Evolutionary conservation across 1,140 invertebrate genomes (phyloP), one percentile per base, ranked within the genome.

Genomic region (Ganaspis sp.): DNA sequence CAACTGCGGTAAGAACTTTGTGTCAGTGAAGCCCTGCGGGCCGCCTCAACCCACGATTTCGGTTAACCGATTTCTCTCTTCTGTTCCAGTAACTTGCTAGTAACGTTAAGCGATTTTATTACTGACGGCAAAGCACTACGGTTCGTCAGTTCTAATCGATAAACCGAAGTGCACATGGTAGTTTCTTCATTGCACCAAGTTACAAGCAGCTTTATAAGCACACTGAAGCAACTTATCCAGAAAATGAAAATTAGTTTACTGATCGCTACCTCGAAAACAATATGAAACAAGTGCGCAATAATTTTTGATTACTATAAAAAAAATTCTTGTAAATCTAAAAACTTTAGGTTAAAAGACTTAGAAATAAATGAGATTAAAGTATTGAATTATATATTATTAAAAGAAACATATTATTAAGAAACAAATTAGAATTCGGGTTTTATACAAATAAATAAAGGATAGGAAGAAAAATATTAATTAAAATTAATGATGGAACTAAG

Each of bases 101-200:
- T 29, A 64, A 64, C 58, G 58, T 29, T 64, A 29, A 64, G 23
- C 58, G 23, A 64, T 64, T 64, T 64, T 29, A 29, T 64, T 12
- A 64, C 26, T 23, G 58, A 64, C 58, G 23, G 26, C 3, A 64
- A 64, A 64, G 58, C 58, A 64, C 58, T 29, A 64, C 58, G 58
- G 58, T 64, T 64, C 58, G 58, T 64, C 58, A 64, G 58, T 26
- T n/a, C 29, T 5, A 64, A 64, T 64, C 58, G 58, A 64, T 64
- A 64, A 64, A 64, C 54, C 26, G 23, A 64, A 64, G 58, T n/a
- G 58, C 11, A 34, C 6, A 34, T 2, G 29, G 29, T 34, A 34
- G 12, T 34, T 34, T 34, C 29, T 34, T 34, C 29, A 34, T 34
- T 34, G 29, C 29, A 6, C 29, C 21, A 11, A 64, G 54, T 4